phyloP scores from a whole-genome alignment of 2,113 vertebrate genomes.

The Cnemophilus loriae region DNA sequence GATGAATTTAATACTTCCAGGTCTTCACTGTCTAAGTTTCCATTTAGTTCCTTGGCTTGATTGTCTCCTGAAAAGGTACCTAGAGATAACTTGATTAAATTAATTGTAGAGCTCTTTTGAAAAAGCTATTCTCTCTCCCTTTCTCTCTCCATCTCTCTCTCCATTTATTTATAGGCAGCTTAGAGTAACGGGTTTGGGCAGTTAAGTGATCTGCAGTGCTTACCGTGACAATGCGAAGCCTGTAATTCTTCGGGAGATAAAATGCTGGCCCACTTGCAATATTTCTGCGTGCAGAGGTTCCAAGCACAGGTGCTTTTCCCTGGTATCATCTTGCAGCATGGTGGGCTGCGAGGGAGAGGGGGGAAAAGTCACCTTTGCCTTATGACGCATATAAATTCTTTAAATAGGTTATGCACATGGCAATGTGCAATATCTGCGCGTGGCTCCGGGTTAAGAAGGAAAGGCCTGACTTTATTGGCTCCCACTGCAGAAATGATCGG shows the following conservation, averaged over 20 bases:
- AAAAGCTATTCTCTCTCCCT: slow-evolving; percentile 6
- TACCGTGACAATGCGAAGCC: background rate
- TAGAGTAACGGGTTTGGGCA: slow-evolving; percentile 26
- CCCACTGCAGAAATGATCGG: slow-evolving; percentile 5
- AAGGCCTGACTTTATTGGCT: slow-evolving; percentile 53
- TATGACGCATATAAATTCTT: slow-evolving; percentile 33
- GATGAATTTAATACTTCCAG: slow-evolving; percentile 34
- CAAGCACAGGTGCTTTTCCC: slow-evolving; percentile 3
- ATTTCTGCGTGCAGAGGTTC: background rate
- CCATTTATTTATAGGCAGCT: slow-evolving; percentile 58
- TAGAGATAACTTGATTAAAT: slow-evolving; percentile 56
- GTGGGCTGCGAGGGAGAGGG: slow-evolving; percentile 24
- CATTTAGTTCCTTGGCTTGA: slow-evolving; percentile 39
- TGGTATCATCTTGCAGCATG: background rate
- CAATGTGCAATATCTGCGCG: slow-evolving; percentile 19
- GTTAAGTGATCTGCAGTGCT: slow-evolving; percentile 26
- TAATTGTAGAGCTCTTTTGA: slow-evolving; percentile 42
- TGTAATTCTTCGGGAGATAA: background rate
- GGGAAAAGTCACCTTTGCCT: slow-evolving; percentile 39
- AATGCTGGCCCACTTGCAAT: background rate
- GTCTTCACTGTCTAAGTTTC: slow-evolving; percentile 24
- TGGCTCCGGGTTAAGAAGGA: slow-evolving; percentile 20
- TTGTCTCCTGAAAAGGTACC: slow-evolving; percentile 30
- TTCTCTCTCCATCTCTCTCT: background rate
- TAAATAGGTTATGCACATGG: slow-evolving; percentile 49